phyloP scores from a whole-genome alignment of 2,113 vertebrate species.

The Daboia siamensis region DNA sequence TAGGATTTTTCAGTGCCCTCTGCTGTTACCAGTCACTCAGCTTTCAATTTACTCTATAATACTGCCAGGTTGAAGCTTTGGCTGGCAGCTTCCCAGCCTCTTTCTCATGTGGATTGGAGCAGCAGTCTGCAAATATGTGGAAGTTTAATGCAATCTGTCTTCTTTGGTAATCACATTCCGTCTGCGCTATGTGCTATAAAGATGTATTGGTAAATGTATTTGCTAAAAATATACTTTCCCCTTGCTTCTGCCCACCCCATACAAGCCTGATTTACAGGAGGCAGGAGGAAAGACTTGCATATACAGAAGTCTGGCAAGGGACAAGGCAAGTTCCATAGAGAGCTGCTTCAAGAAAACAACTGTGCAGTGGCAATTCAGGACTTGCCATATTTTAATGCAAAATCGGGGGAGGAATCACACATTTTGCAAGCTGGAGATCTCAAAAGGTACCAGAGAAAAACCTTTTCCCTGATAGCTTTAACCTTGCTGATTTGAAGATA shows the following conservation, averaged over 20 bases:
- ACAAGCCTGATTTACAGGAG: conserved; percentile 46
- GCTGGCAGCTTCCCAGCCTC: conserved; percentile 60
- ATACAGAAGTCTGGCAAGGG: conserved; percentile 34
- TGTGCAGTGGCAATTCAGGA: conserved; percentile 30
- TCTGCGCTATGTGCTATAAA: conserved; percentile 58
- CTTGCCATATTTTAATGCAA: conserved; percentile 42
- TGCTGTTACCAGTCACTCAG: conserved; percentile 50
- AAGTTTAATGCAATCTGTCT: conserved; percentile 67
- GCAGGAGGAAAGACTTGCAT: conserved; percentile 40
- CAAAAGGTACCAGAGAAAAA: conserved; percentile 48
- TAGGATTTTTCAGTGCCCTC: conserved; percentile 53
- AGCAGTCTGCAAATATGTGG: conserved; percentile 56
- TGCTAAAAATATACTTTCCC: conserved; percentile 60
- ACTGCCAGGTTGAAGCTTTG: conserved; percentile 35
- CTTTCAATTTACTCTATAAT: conserved; percentile 45
- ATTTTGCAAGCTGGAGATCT: conserved; percentile 41
- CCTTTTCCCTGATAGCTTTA: conserved; percentile 59
- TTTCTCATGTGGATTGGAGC: conserved; percentile 48
- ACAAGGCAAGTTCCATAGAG: conserved; percentile 3
- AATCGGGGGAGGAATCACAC: conserved; percentile 51
- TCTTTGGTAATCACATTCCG: conserved; percentile 61
- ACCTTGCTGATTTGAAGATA: conserved; percentile 65
- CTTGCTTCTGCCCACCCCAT: not conserved
- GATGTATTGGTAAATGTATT: conserved; percentile 62
- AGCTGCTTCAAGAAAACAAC: conserved; percentile 19